Conservation (phyloP, 2,888 invertebrate genomes). For the Cephus sareptanus region DNA sequence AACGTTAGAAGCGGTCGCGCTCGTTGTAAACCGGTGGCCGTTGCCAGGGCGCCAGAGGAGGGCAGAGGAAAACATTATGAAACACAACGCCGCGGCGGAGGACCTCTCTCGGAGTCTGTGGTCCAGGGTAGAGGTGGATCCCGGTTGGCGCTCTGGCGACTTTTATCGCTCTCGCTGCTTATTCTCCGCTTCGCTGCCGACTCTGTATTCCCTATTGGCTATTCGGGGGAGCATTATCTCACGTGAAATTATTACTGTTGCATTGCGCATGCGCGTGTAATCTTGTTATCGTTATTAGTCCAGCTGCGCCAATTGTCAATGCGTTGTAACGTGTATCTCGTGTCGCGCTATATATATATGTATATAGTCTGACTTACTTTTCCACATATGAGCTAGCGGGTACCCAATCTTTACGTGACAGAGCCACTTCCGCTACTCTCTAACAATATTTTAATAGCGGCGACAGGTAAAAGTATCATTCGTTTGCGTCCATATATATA, state of each 20-base stretch:
- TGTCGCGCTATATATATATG: not conserved
- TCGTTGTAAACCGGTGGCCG: constrained; percentile 11
- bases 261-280: constrained; percentile 22
- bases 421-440: not conserved
- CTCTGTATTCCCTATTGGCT: not conserved
- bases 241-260: constrained; percentile 34
- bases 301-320: not conserved
- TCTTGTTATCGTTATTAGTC: constrained; percentile 27
- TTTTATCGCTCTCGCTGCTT: not conserved
- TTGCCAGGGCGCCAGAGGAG: not conserved
- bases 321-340: not conserved
- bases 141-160: not conserved
- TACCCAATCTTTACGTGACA: not conserved
- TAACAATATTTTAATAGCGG: not conserved
- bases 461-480: not conserved
- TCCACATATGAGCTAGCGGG: not conserved
- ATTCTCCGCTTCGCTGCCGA: not conserved
- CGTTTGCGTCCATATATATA: no score
- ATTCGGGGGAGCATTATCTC: constrained; percentile 23
- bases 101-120: not conserved
- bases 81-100: not conserved
- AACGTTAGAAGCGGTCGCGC: constrained; percentile 11
- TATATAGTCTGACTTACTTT: no score
- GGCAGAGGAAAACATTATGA: not conserved
- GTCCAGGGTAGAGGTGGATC: not conserved